Percentiles rank a stretch among this genome's conserved stretches.
These are phyloP conservation scores for Mimachlamys varia DNA, from an alignment of 2,888 invertebrate species.

Conservation along the genomic window DNA sequence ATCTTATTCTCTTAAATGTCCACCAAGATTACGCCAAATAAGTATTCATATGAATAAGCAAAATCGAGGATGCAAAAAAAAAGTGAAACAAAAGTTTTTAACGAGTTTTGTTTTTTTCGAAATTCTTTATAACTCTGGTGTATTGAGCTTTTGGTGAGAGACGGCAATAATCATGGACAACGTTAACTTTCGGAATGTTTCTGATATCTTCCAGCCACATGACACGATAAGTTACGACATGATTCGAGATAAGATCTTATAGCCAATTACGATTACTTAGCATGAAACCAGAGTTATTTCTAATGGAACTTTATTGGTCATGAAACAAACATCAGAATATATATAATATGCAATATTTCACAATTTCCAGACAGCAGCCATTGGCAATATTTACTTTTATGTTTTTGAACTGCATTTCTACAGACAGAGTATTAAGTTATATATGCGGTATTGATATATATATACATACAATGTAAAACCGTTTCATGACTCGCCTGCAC, in stretches of 20 bases:
- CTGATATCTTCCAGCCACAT: too few species aligned
- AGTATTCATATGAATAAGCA: too few species aligned
- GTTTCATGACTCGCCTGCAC: not conserved
- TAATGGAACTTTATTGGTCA: not conserved
- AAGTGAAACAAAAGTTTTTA: too few species aligned
- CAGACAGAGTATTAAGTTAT: not conserved
- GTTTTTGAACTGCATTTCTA: not conserved
- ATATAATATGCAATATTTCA: not conserved
- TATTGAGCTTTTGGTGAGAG: too few species aligned
- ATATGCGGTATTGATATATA: not conserved
- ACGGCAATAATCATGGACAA: too few species aligned
- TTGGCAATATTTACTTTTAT: not conserved
- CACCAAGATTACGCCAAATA: too few species aligned
- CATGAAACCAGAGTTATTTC: not conserved
- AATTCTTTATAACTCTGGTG: too few species aligned
- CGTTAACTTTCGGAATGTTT: too few species aligned
- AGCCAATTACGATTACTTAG: not conserved
- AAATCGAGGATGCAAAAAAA: too few species aligned
- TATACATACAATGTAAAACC: not conserved
- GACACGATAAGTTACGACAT: not conserved
- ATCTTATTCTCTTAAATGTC: too few species aligned
- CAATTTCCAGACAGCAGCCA: not conserved
- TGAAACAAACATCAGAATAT: not conserved
- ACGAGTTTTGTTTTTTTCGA: too few species aligned
- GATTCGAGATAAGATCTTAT: not conserved